Evolutionary conservation across 1,140 invertebrate genomes (phyloP).

Genomic region (Drosophila sechellia): DNA sequence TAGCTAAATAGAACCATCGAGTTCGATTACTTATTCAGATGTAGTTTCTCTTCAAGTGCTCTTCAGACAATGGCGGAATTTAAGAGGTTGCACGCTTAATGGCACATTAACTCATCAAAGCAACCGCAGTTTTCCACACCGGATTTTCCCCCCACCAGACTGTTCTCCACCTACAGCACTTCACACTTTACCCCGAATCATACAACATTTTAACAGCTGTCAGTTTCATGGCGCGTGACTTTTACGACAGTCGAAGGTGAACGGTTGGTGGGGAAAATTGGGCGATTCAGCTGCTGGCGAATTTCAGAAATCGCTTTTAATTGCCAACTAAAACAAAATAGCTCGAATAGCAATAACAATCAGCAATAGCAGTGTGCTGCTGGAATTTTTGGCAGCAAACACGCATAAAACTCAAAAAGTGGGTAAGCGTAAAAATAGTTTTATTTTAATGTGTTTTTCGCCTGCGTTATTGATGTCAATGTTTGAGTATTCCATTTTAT

Average conservation of each 20-base stretch:
- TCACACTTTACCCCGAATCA: constrained; percentile 25
- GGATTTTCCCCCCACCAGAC: background rate
- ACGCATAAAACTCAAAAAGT: constrained; percentile 31
- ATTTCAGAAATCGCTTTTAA: constrained; percentile 80
- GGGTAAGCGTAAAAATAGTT: constrained; percentile 50
- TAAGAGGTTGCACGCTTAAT: constrained; percentile 59
- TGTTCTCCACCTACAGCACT: background rate
- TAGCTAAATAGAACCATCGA: constrained; percentile 27
- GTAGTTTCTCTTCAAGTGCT: constrained; percentile 23
- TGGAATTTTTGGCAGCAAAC: constrained; percentile 55
- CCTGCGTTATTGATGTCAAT: constrained; percentile 62
- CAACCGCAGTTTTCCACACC: constrained; percentile 29
- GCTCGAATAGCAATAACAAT: constrained; percentile 64
- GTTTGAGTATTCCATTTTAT: constrained; percentile 68
- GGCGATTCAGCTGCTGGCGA: constrained; percentile 39
- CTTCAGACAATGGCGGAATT: constrained; percentile 32
- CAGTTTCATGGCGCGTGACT: constrained; percentile 81
- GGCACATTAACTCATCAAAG: constrained; percentile 73
- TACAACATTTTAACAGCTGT: constrained; percentile 77
- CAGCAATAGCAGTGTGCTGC: constrained; percentile 31
- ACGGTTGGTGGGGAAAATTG: too few species aligned
- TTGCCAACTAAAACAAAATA: constrained; percentile 76
- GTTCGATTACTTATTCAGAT: constrained; percentile 27
- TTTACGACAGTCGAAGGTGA: constrained; percentile 67
- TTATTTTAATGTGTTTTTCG: constrained; percentile 53